A percentile compares a stretch with the other conserved stretches of the same genome.
phyloP scores from a whole-genome alignment of 1,140 invertebrate genomes.

The Hyposmocoma kahamanoa region DNA sequence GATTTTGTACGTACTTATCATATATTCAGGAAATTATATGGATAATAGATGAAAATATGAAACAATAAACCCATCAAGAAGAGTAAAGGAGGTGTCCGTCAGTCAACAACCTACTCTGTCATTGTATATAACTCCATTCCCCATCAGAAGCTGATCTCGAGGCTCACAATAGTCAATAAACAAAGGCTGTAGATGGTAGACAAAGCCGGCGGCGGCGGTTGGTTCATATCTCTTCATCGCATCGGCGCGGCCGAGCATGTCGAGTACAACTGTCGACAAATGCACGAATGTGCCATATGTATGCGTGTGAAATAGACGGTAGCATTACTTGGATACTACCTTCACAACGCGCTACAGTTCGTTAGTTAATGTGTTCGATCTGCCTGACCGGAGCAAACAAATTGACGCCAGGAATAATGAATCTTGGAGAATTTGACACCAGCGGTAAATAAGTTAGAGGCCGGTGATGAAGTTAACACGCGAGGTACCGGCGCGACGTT shows the following conservation, averaged over 20 bases:
- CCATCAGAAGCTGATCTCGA: conserved; percentile 31
- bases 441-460: not conserved
- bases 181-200: conserved; percentile 48
- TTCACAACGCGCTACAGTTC: not conserved
- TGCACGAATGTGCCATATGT: conserved; percentile 50
- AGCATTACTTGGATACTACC: conserved; percentile 4
- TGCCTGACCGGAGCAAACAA: not conserved
- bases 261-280: conserved; percentile 48
- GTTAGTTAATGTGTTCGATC: not conserved
- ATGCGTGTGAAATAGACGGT: conserved; percentile 21
- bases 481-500: no score
- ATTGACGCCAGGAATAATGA: not conserved
- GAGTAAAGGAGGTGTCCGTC: conserved; percentile 10
- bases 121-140: conserved; percentile 48
- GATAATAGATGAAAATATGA: no score
- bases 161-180: conserved; percentile 60
- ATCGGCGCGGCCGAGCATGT: conserved; percentile 51
- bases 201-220: conserved; percentile 41
- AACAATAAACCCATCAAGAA: conserved; percentile 17
- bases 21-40: no score
- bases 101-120: conserved; percentile 19
- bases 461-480: conserved; percentile 1
- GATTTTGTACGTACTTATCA: no score
- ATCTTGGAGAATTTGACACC: not conserved
- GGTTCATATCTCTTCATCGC: conserved; percentile 49